Percentiles rank a stretch among this genome's conserved stretches.
Evolutionary conservation across 2,797 vertebrate species (phyloP).

Genomic region (Phoeniculus purpureus): DNA sequence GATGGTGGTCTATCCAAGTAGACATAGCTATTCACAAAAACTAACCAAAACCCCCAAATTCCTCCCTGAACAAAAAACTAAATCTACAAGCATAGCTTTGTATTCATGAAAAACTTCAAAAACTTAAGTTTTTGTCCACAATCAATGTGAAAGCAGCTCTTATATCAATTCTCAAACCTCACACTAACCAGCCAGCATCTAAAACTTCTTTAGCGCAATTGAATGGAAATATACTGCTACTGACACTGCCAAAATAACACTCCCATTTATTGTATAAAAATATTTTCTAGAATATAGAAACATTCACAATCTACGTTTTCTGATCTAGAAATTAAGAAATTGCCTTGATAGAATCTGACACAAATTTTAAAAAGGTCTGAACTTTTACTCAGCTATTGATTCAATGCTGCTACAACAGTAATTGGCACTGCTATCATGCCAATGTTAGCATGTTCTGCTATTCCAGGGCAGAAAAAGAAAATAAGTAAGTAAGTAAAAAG

Average conservation of each 20-base stretch:
- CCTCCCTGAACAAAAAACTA: background rate
- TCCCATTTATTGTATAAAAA: background rate
- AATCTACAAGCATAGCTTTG: background rate
- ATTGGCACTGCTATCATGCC: background rate
- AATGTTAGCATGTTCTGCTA: background rate
- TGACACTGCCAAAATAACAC: background rate
- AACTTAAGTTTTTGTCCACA: background rate
- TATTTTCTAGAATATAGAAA: background rate
- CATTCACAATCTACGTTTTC: background rate
- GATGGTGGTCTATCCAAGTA: background rate
- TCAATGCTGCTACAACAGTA: background rate
- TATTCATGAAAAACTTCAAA: background rate
- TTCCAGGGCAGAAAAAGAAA: background rate
- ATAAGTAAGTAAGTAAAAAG: background rate
- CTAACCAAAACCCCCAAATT: fast-evolving
- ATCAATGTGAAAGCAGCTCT: background rate
- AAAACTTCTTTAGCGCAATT: background rate
- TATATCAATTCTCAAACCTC: background rate
- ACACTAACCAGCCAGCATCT: background rate
- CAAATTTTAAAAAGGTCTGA: background rate
- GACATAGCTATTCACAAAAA: background rate
- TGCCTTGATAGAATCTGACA: background rate
- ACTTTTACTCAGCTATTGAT: background rate
- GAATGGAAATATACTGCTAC: background rate
- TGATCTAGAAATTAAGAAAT: background rate